Percentiles rank a stretch among this genome's conserved stretches.
Evolutionary conservation across 2,888 invertebrate species (phyloP).

Genomic region (Onchidella celtica): DNA sequence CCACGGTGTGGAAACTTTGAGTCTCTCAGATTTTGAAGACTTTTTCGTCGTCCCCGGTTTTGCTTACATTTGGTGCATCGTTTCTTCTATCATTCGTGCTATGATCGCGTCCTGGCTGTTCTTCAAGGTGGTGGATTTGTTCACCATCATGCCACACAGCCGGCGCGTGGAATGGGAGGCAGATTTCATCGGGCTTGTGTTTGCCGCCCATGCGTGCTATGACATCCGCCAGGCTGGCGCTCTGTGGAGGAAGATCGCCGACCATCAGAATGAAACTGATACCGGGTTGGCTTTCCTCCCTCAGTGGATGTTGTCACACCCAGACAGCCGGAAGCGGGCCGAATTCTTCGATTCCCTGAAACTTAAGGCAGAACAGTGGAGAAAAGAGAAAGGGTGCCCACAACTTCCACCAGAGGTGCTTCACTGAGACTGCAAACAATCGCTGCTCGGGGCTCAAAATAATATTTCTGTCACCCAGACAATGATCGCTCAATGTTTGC

Average conservation of each 20-base stretch:
- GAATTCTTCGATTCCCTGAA: constrained; percentile 80
- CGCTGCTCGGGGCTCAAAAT: too few species aligned
- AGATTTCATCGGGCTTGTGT: constrained; percentile 83
- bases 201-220: constrained; percentile 83
- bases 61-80: constrained; percentile 82
- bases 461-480: too few species aligned
- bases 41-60: constrained; percentile 81
- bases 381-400: constrained; percentile 67
- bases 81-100: constrained; percentile 82
- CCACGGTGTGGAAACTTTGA: constrained; percentile 83
- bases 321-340: constrained; percentile 81
- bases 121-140: constrained; percentile 80
- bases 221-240: constrained; percentile 83
- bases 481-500: too few species aligned
- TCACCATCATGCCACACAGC: constrained; percentile 82
- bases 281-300: constrained; percentile 57
- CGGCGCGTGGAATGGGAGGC: constrained; percentile 84
- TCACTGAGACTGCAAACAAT: too few species aligned
- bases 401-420: constrained; percentile 55
- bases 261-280: constrained; percentile 60
- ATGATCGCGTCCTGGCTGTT: constrained; percentile 81
- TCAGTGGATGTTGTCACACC: constrained; percentile 83
- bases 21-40: constrained; percentile 81
- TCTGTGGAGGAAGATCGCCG: constrained; percentile 83
- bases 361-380: constrained; percentile 72